These are phyloP conservation scores for Bradypus variegatus DNA, from an alignment of 2,797 vertebrate genomes.

Conservation along the genomic window DNA sequence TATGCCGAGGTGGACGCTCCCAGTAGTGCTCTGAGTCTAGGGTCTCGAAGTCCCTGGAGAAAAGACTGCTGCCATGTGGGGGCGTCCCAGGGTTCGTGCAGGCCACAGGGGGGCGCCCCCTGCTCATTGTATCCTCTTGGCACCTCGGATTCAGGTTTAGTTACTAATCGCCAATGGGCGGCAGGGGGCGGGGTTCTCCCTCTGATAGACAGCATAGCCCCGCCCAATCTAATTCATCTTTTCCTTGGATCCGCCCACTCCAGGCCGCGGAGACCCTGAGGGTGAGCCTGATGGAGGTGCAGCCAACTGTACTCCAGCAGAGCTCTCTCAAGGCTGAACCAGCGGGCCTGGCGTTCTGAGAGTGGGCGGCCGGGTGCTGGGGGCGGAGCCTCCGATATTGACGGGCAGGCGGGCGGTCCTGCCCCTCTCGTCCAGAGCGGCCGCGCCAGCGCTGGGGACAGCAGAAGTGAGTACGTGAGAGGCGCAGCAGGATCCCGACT, in stretches of 20 bases:
- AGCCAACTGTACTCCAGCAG: constrained; percentile 55
- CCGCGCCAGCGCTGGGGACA: constrained; percentile 51
- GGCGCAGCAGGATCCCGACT: constrained; percentile 43
- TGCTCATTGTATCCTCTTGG: constrained; percentile 4
- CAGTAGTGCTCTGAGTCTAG: no score
- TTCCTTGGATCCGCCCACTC: neutral
- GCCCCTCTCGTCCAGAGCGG: constrained; percentile 67
- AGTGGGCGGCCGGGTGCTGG: constrained; percentile 45
- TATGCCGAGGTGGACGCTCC: neutral
- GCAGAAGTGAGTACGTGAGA: constrained; percentile 68
- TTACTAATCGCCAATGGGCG: constrained; percentile 22
- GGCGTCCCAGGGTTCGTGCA: neutral
- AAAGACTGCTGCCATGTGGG: constrained; percentile 38
- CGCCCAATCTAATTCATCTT: constrained; percentile 66
- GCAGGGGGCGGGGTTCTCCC: constrained; percentile 25
- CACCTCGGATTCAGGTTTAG: neutral
- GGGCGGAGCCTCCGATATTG: constrained; percentile 45
- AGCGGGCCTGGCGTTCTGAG: neutral
- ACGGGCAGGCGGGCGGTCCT: constrained; percentile 52
- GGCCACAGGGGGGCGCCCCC: constrained; percentile 72
- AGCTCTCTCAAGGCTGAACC: constrained; percentile 49
- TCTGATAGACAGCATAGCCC: constrained; percentile 45
- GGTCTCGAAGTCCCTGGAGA: neutral
- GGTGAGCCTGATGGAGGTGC: neutral
- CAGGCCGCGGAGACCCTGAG: neutral